Evolutionary conservation across 2,888 invertebrate genomes (phyloP).

Genomic region (Stenchaetothrips biformis): DNA sequence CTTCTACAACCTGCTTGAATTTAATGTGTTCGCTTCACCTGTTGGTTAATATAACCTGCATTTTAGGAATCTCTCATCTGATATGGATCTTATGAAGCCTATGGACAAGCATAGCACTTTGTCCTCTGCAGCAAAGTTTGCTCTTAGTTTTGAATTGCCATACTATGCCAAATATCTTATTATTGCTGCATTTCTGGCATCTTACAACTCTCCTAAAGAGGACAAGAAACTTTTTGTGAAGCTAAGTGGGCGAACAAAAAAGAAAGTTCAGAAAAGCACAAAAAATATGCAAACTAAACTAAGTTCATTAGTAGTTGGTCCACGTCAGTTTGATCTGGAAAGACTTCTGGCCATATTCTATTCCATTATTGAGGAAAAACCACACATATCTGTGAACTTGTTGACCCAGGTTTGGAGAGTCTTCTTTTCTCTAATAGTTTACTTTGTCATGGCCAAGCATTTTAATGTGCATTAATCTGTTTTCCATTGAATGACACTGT

Average conservation of each 20-base stretch:
- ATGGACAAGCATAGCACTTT: slow-evolving; percentile 41
- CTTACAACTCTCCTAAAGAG: slow-evolving; percentile 83
- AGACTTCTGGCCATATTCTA: slow-evolving; percentile 84
- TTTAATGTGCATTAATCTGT: slow-evolving; percentile 3
- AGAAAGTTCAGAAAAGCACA: slow-evolving; percentile 55
- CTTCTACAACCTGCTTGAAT: background rate
- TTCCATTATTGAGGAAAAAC: slow-evolving; percentile 77
- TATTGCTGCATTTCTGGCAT: slow-evolving; percentile 86
- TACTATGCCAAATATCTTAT: slow-evolving; percentile 85
- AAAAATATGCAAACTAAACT: slow-evolving; percentile 50
- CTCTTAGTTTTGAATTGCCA: slow-evolving; percentile 64
- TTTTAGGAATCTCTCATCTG: slow-evolving; percentile 30
- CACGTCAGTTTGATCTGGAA: slow-evolving; percentile 76
- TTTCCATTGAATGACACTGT: slow-evolving; percentile 23
- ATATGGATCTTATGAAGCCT: slow-evolving; percentile 27
- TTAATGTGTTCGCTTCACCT: background rate
- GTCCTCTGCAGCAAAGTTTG: slow-evolving; percentile 35
- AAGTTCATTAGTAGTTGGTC: slow-evolving; percentile 66
- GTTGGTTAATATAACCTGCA: background rate
- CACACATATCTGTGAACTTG: slow-evolving; percentile 80
- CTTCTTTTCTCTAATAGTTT: slow-evolving; percentile 6
- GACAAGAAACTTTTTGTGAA: slow-evolving; percentile 85
- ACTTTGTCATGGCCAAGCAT: slow-evolving; percentile 10
- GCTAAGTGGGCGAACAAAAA: slow-evolving; percentile 66
- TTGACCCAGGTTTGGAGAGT: slow-evolving; percentile 60